Conservation (phyloP, 1,140 invertebrate genomes). For the Aphidius ervi region DNA sequence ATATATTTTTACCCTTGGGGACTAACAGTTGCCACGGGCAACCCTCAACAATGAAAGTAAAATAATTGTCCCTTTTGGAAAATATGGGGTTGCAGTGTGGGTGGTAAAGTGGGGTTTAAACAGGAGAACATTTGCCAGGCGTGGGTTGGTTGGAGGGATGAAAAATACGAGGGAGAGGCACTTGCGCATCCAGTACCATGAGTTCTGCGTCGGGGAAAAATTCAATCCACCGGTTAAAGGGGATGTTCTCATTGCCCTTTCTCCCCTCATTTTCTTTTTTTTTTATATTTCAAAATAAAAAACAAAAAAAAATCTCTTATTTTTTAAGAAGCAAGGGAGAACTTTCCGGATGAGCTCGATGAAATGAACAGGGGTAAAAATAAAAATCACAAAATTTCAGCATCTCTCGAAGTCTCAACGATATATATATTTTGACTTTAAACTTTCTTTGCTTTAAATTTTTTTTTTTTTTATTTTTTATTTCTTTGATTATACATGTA, state of each 20-base stretch:
- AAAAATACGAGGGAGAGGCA: background rate
- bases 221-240: conserved; percentile 52
- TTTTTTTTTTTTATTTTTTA: too few species aligned
- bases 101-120: conserved; percentile 5
- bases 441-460: too few species aligned
- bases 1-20: conserved; percentile 28
- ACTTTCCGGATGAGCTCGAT: too few species aligned
- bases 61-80: conserved; percentile 43
- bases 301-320: background rate
- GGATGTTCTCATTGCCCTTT: conserved; percentile 31
- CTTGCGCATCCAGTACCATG: conserved; percentile 17
- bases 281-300: background rate
- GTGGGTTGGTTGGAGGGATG: conserved; percentile 19
- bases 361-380: too few species aligned
- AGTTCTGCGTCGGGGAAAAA: conserved; percentile 45
- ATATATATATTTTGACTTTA: too few species aligned
- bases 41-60: conserved; percentile 37
- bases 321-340: too few species aligned
- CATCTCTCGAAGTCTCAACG: too few species aligned
- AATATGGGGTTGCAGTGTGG: conserved; percentile 18
- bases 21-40: conserved; percentile 48
- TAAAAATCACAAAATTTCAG: too few species aligned
- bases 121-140: conserved; percentile 10
- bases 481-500: too few species aligned
- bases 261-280: conserved; percentile 7